Evolutionary conservation across 2,113 vertebrate genomes (phyloP).

Genomic region (Scomber scombrus): DNA sequence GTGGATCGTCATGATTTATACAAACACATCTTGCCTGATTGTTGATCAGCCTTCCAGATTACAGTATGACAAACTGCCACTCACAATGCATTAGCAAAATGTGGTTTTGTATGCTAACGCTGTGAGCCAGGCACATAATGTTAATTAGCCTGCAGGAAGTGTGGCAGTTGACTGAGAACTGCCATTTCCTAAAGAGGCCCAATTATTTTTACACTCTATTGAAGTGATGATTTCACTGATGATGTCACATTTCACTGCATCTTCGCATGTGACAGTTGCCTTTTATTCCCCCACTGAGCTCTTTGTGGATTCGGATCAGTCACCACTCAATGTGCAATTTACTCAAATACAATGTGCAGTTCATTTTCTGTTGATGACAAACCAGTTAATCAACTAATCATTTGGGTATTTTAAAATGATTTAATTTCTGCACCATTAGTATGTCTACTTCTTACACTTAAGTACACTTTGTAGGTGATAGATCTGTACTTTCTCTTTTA

Average conservation of each 20-base stretch:
- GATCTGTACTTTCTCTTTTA: not conserved
- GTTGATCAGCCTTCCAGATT: constrained; percentile 11
- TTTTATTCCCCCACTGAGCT: constrained; percentile 17
- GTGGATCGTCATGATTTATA: constrained; percentile 24
- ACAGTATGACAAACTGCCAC: constrained; percentile 34
- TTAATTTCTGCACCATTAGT: not conserved
- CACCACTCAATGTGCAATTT: not conserved
- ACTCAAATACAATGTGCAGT: not conserved
- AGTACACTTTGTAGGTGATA: not conserved
- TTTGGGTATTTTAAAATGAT: not conserved
- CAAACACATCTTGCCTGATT: constrained; percentile 1
- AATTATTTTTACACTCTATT: constrained; percentile 57
- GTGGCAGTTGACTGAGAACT: constrained; percentile 44
- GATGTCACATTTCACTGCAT: constrained; percentile 27
- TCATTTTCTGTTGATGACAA: no score
- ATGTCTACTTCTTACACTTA: not conserved
- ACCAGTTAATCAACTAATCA: not conserved
- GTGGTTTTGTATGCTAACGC: constrained; percentile 22
- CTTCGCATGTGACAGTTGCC: constrained; percentile 11
- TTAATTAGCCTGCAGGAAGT: constrained; percentile 43
- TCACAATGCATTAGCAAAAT: constrained; percentile 40
- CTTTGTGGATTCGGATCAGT: constrained; percentile 10
- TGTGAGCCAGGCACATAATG: constrained; percentile 10
- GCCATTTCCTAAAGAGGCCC: constrained; percentile 29
- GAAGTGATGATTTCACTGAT: constrained; percentile 45